A percentile compares a stretch with the other conserved stretches of the same genome.
Conservation (phyloP, 1,140 invertebrate species). For the Augochlora pura region DNA sequence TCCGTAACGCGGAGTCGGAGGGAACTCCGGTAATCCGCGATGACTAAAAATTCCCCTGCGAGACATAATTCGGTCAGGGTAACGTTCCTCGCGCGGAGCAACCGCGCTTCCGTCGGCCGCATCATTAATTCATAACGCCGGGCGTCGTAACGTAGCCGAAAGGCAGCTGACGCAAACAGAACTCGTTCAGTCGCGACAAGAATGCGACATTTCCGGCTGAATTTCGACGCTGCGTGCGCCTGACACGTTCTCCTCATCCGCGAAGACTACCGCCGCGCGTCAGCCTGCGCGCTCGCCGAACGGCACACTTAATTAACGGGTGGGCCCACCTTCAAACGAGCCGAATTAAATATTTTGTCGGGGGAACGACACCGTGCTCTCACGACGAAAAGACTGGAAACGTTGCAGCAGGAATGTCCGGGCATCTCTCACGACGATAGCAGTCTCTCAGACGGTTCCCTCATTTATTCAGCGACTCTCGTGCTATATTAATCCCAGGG, state of each 20-base stretch:
- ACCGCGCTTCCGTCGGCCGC: neutral
- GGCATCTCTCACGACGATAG: neutral
- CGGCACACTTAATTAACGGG: too few species aligned
- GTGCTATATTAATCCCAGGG: neutral
- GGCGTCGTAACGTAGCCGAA: neutral
- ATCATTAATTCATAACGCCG: conserved; percentile 10
- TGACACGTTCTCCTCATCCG: too few species aligned
- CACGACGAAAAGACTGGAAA: too few species aligned
- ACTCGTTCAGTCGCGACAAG: neutral
- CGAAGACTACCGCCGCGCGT: too few species aligned
- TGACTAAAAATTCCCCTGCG: neutral
- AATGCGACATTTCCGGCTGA: neutral
- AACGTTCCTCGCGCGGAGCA: neutral
- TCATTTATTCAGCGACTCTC: neutral
- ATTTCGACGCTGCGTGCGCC: neutral
- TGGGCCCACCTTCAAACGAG: too few species aligned
- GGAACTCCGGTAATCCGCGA: too few species aligned
- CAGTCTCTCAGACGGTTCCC: neutral
- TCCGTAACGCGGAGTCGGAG: too few species aligned
- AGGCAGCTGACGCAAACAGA: neutral
- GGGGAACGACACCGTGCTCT: too few species aligned
- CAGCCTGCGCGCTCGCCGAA: too few species aligned
- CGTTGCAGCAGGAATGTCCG: neutral
- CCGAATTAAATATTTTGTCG: too few species aligned
- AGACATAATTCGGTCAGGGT: neutral